Evolutionary conservation across 2,888 invertebrate species (phyloP), one percentile per base, ranked within the genome.

Genomic region (Orthosia gothica): DNA sequence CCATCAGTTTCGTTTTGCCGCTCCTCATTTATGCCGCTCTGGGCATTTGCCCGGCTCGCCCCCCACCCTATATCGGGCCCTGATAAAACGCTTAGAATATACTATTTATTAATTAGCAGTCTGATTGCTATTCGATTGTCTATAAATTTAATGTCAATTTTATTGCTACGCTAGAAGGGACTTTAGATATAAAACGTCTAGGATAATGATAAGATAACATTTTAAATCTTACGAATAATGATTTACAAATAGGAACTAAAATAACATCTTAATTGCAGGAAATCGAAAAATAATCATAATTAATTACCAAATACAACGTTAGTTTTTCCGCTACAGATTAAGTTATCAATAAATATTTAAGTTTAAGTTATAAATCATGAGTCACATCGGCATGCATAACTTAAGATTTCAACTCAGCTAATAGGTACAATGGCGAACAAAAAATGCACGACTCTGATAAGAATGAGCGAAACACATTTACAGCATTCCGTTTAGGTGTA

Each of bases 391-490:
- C 50, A 69, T 78, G 77, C 77, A 85, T 78, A 80, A 59, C 58
- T 73, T 87, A 70, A 76, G 71, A 72, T 70, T 74, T 86, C n/a
- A 70, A 74, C 59, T 70, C 23, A 16, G 32, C 55, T 74, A 86
- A 71, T 77, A 61, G 58, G 52, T 70, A 47, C 23, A 62, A 61
- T 59, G 45, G 63, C 20, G 20, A 54, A 70, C 71, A 84, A 84
- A 84, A 86, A 78, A 78, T 62, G 63, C 87, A 86, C 82, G 84
- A 86, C 73, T 81, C 32, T 26, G 66, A 84, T 78, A 77, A 77
- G 71, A 78, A 81, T 77, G 69, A n/a, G 47, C 71, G 20, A 74
- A 78, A 77, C 58, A 54, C 73, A 84, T 82, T 81, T 64, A 70
- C 61, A 59, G 69, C 81, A 75, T 81, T 86, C 73, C 62, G 64